These are phyloP conservation scores for Eupithecia abbreviata DNA, from an alignment of 2,888 invertebrate genomes.

Conservation along the genomic window DNA sequence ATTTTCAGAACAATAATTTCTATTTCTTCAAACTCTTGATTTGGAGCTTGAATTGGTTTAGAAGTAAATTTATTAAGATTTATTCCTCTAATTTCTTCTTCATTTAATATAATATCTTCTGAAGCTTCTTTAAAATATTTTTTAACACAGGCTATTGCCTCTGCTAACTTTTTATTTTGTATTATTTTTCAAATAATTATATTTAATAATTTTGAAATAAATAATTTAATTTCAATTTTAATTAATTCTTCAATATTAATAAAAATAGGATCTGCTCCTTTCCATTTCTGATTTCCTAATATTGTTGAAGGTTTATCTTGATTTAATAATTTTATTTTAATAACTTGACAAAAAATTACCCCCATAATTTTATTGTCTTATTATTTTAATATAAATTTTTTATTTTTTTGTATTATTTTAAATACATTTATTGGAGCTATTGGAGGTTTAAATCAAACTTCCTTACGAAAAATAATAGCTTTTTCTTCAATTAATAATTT, in stretches of 20 bases:
- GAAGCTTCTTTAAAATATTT: slow-evolving; percentile 86
- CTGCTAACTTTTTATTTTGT: slow-evolving; percentile 80
- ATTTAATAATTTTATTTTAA: slow-evolving; percentile 82
- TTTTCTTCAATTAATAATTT: slow-evolving; percentile 87
- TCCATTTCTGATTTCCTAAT: slow-evolving; percentile 85
- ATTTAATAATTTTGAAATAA: slow-evolving; percentile 41
- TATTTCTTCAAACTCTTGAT: slow-evolving; percentile 69
- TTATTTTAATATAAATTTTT: slow-evolving; percentile 70
- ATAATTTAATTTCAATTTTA: slow-evolving; percentile 48
- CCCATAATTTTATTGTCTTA: slow-evolving; percentile 83
- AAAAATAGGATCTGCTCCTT: slow-evolving; percentile 84
- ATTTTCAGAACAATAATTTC: slow-evolving; percentile 77
- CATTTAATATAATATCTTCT: slow-evolving; percentile 75
- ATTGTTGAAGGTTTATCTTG: slow-evolving; percentile 84
- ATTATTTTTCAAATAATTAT: slow-evolving; percentile 70
- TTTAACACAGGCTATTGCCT: slow-evolving; percentile 84
- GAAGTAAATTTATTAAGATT: slow-evolving; percentile 86
- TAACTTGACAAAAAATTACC: slow-evolving; percentile 87
- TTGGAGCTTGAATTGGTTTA: slow-evolving; percentile 84
- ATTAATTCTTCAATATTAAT: slow-evolving; percentile 74
- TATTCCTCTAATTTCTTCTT: slow-evolving; percentile 82
- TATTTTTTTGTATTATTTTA: slow-evolving; percentile 72
- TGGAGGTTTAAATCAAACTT: slow-evolving; percentile 81
- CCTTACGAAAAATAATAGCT: slow-evolving; percentile 83
- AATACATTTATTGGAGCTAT: slow-evolving; percentile 79